These are phyloP conservation scores for Miopithecus talapoin DNA, from an alignment of 2,797 vertebrate species.

Conservation along the genomic window DNA sequence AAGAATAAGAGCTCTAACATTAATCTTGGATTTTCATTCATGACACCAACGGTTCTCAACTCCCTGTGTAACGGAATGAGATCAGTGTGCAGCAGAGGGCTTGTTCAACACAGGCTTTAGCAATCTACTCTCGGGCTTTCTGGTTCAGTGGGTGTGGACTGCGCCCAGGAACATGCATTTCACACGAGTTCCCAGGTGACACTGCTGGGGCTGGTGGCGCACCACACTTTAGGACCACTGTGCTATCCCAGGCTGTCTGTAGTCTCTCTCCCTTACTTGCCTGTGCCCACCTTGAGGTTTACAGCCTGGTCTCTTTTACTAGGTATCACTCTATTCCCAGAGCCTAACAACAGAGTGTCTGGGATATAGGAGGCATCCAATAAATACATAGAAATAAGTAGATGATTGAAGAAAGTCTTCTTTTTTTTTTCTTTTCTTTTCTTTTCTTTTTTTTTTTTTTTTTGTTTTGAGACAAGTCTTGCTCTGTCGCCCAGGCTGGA, in stretches of 20 bases:
- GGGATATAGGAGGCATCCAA: not conserved
- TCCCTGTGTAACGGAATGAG: not conserved
- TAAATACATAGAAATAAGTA: not conserved
- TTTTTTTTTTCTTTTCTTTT: too few relatives aligned
- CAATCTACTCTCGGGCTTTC: accelerated
- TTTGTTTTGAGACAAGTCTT: not conserved
- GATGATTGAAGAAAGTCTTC: not conserved
- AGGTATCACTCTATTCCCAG: not conserved
- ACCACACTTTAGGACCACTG: too few relatives aligned
- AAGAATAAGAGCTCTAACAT: not conserved
- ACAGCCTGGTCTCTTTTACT: not conserved
- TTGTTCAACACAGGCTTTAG: not conserved
- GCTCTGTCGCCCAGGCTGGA: not conserved
- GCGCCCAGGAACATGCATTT: accelerated
- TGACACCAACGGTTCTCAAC: not conserved
- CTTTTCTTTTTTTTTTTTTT: not conserved
- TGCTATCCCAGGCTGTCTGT: accelerated
- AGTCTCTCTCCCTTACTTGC: accelerated
- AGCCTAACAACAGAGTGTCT: not conserved
- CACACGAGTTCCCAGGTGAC: too few relatives aligned
- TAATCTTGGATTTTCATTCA: not conserved
- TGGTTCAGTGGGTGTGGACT: accelerated
- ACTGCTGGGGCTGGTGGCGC: accelerated
- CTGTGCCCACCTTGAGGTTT: accelerated
- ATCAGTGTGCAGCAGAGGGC: accelerated